Conservation (phyloP, 2,113 vertebrate species). For the Xiphorhynchus elegans region DNA sequence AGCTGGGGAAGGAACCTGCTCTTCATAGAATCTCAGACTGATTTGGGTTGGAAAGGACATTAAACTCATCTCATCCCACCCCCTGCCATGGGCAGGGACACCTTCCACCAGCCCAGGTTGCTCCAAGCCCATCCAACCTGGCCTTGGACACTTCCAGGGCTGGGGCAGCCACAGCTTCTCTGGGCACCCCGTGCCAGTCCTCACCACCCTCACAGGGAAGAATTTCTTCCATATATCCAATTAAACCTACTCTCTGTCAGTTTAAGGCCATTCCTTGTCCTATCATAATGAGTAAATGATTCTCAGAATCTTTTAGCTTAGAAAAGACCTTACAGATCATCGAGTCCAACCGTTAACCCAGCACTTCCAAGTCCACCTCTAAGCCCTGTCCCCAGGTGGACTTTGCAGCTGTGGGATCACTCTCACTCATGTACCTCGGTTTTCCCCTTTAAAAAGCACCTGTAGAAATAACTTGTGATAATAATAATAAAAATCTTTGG, state of each 20-base stretch:
- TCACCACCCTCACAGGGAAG: not conserved
- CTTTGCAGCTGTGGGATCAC: not conserved
- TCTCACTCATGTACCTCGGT: accelerated
- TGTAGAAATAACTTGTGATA: accelerated
- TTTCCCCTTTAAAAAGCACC: not conserved
- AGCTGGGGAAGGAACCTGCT: not conserved
- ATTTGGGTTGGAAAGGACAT: not conserved
- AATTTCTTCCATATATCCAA: not conserved
- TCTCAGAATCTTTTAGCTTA: not conserved
- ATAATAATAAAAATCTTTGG: not conserved
- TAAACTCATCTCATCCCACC: not conserved
- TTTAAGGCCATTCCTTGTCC: not conserved
- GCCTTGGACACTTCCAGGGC: not conserved
- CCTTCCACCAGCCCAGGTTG: not conserved
- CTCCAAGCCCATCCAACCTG: not conserved
- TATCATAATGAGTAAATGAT: not conserved
- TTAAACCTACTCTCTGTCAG: not conserved
- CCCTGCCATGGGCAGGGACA: not conserved
- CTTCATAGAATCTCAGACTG: not conserved
- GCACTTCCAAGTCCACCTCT: not conserved
- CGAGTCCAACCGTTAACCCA: not conserved
- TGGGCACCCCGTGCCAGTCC: not conserved
- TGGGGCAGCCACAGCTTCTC: not conserved
- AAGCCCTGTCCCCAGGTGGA: not conserved
- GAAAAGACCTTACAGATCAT: not conserved